These are phyloP conservation scores for Drosophila anceps DNA, from an alignment of 2,888 invertebrate genomes.

Conservation along the genomic window DNA sequence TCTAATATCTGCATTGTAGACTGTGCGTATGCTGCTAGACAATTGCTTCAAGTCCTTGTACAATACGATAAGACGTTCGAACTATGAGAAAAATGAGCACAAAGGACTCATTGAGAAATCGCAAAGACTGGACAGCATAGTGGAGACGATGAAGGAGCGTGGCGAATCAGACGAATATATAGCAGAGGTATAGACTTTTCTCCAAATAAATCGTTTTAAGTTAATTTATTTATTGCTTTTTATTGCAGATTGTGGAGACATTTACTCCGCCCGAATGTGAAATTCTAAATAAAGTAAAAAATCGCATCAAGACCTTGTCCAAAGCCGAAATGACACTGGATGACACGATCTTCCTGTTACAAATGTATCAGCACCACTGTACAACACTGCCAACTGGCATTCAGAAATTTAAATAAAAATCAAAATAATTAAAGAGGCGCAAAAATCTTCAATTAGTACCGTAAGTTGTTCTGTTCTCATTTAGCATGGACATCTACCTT, in stretches of 20 bases:
- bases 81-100: slow-evolving; percentile 89
- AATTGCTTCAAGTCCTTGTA: slow-evolving; percentile 90
- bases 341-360: slow-evolving; percentile 92
- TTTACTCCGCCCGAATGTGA: slow-evolving; percentile 94
- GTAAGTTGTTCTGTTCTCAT: background rate
- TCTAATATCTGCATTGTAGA: slow-evolving; percentile 84
- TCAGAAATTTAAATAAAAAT: slow-evolving; percentile 64
- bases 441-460: background rate
- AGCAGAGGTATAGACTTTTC: slow-evolving; percentile 88
- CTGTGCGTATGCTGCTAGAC: slow-evolving; percentile 89
- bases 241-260: slow-evolving; percentile 88
- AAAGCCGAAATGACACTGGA: slow-evolving; percentile 92
- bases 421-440: background rate
- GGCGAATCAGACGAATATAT: slow-evolving; percentile 92
- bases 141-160: slow-evolving; percentile 91
- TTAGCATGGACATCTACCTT: background rate
- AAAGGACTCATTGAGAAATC: slow-evolving; percentile 94
- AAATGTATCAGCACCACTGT: slow-evolving; percentile 89
- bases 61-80: slow-evolving; percentile 89
- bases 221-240: background rate
- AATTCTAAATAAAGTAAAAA: slow-evolving; percentile 90
- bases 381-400: slow-evolving; percentile 68
- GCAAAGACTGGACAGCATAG: slow-evolving; percentile 92
- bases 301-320: slow-evolving; percentile 91
- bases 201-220: too few species aligned